phyloP scores from a whole-genome alignment of 2,888 invertebrate species.

The Rhingia campestris region DNA sequence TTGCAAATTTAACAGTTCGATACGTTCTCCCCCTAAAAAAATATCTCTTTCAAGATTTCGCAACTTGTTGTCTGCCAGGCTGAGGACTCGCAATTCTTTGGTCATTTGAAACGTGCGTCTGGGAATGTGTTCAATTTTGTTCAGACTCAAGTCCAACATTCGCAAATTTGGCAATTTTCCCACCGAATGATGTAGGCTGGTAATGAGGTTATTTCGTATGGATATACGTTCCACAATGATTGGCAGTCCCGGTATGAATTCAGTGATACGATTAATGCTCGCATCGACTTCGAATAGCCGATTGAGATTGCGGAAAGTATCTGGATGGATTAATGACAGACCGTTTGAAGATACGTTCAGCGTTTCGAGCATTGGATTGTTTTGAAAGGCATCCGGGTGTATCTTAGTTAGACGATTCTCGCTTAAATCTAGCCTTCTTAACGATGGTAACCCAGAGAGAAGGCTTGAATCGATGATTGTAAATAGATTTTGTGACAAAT shows the following conservation, averaged over 20 bases:
- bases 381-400: constrained; percentile 89
- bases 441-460: constrained; percentile 89
- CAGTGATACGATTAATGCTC: constrained; percentile 88
- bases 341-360: constrained; percentile 91
- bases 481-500: constrained; percentile 90
- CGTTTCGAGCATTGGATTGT: constrained; percentile 89
- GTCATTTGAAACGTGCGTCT: constrained; percentile 87
- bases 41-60: constrained; percentile 87
- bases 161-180: constrained; percentile 89
- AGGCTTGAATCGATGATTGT: constrained; percentile 88
- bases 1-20: constrained; percentile 90
- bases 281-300: constrained; percentile 91
- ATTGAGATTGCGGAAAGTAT: constrained; percentile 89
- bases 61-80: constrained; percentile 89
- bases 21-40: constrained; percentile 87
- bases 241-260: constrained; percentile 90
- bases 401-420: constrained; percentile 88
- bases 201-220: constrained; percentile 88
- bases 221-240: constrained; percentile 90
- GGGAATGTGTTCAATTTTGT: constrained; percentile 88
- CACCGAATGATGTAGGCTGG: constrained; percentile 86
- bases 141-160: constrained; percentile 89
- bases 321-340: constrained; percentile 88
- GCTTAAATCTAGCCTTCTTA: constrained; percentile 90
- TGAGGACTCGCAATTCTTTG: constrained; percentile 87